phyloP scores from a whole-genome alignment of 2,797 vertebrate species.

The Tapirus indicus region DNA sequence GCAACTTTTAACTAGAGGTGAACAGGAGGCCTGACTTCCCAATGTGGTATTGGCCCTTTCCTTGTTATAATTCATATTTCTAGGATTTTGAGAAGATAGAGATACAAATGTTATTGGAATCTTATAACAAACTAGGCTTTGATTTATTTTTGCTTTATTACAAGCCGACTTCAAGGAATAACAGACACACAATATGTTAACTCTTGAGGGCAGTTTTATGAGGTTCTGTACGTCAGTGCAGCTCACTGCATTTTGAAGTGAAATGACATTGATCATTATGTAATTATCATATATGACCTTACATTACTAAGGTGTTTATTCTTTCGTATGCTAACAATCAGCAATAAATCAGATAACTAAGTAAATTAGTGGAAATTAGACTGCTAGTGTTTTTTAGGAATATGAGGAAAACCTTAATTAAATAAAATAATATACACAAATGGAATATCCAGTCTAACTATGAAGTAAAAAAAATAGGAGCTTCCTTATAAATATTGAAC shows the following conservation, averaged over 20 bases:
- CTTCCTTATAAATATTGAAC: background rate
- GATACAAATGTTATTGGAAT: background rate
- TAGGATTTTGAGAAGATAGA: background rate
- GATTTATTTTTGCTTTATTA: background rate
- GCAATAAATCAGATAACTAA: background rate
- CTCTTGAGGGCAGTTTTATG: background rate
- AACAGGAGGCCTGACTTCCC: background rate
- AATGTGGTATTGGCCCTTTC: background rate
- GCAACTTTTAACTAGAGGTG: background rate
- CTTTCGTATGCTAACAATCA: background rate
- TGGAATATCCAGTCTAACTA: background rate
- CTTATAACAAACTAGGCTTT: background rate
- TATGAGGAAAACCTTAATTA: background rate
- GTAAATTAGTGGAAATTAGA: background rate
- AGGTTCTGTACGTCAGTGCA: background rate
- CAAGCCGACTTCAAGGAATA: background rate
- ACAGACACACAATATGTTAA: background rate
- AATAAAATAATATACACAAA: background rate
- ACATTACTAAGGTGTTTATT: background rate
- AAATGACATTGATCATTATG: background rate
- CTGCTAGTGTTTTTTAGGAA: background rate
- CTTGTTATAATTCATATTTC: background rate
- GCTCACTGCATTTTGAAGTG: conserved; percentile 3
- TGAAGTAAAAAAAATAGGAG: background rate
- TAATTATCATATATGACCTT: background rate